Conservation (phyloP, 2,113 vertebrate species). For the Sula dactylatra region DNA sequence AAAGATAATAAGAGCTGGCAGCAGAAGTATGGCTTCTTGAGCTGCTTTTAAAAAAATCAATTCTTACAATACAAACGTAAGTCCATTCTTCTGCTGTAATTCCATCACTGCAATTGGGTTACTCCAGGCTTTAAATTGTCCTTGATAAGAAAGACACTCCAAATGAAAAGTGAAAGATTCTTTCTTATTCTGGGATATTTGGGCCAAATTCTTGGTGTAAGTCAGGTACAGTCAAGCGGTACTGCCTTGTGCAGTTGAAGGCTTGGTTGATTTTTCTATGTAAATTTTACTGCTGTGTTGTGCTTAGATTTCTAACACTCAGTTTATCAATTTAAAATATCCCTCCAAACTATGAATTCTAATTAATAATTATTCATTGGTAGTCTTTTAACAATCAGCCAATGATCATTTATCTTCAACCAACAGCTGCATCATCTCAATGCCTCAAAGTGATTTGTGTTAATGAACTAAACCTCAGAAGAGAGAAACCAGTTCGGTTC, state of each 20-base stretch:
- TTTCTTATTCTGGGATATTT: background rate
- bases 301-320: background rate
- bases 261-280: background rate
- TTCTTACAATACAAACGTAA: background rate
- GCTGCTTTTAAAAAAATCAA: background rate
- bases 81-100: background rate
- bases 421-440: background rate
- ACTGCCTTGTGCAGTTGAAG: background rate
- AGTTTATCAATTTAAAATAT: background rate
- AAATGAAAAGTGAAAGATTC: background rate
- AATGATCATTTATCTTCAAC: background rate
- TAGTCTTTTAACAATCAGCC: background rate
- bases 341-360: background rate
- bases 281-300: background rate
- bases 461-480: conserved; percentile 1
- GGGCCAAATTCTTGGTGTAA: background rate
- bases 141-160: background rate
- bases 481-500: background rate
- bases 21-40: background rate
- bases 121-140: background rate
- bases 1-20: background rate
- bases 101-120: background rate
- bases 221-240: background rate
- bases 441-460: background rate
- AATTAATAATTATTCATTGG: background rate